Percentiles rank a stretch among this genome's conserved stretches.
phyloP scores from a whole-genome alignment of 2,797 vertebrate species.

The Phoeniculus purpureus region DNA sequence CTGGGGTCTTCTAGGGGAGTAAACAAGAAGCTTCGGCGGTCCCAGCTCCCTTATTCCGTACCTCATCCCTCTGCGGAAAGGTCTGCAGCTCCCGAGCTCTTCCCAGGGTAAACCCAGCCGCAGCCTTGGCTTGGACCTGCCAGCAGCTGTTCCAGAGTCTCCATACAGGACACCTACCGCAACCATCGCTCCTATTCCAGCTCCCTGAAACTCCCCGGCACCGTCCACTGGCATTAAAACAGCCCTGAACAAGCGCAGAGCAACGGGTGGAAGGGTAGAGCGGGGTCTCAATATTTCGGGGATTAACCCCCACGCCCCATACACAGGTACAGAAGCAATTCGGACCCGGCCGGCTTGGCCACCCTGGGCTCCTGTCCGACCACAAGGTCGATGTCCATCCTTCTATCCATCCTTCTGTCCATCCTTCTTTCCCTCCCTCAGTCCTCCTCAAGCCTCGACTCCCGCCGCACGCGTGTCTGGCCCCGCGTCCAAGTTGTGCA shows the following conservation, averaged over 20 bases:
- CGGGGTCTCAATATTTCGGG: accelerated
- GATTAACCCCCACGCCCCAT: neutral
- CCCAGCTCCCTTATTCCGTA: neutral
- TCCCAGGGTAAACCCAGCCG: neutral
- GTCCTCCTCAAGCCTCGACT: too few relatives aligned
- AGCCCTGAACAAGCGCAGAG: accelerated
- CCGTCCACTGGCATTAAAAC: neutral
- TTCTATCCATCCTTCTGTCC: too few relatives aligned
- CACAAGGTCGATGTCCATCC: neutral
- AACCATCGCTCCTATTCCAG: neutral
- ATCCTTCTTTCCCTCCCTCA: too few relatives aligned
- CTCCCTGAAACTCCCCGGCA: neutral
- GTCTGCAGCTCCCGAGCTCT: neutral
- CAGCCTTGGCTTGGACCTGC: neutral
- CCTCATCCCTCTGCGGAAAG: neutral
- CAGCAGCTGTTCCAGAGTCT: neutral
- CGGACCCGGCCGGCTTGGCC: accelerated
- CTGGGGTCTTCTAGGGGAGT: too few relatives aligned
- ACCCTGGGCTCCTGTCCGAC: neutral
- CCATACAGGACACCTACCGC: accelerated
- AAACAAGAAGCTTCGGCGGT: neutral
- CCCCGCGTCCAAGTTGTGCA: too few relatives aligned
- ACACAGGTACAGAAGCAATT: accelerated
- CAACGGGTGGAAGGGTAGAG: neutral
- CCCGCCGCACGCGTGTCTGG: too few relatives aligned